phyloP scores from a whole-genome alignment of 2,113 vertebrate genomes.

The Solea senegalensis region DNA sequence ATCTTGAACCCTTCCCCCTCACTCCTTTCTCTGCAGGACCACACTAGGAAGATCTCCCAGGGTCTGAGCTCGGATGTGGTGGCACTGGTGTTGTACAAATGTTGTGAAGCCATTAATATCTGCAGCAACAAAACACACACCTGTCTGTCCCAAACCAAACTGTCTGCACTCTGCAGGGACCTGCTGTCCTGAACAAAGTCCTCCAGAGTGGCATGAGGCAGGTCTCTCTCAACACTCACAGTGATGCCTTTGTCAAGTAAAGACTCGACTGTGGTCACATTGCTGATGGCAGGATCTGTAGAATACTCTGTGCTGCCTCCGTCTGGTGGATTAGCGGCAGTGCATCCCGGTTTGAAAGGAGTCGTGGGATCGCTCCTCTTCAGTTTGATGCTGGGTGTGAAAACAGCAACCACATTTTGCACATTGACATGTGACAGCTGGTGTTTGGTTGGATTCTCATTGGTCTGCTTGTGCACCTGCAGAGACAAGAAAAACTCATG shows the following conservation, averaged over 20 bases:
- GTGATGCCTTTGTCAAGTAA: conserved; percentile 51
- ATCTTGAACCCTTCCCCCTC: not conserved
- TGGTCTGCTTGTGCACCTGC: conserved; percentile 58
- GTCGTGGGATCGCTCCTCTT: not conserved
- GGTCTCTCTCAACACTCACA: conserved; percentile 73
- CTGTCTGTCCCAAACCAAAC: conserved; percentile 72
- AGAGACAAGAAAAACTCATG: conserved; percentile 14
- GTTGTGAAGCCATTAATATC: conserved; percentile 78
- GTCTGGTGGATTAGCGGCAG: conserved; percentile 13
- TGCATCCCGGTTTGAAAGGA: conserved; percentile 10
- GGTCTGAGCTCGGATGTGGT: conserved; percentile 68
- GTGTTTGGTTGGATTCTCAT: conserved; percentile 30
- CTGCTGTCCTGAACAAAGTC: conserved; percentile 72
- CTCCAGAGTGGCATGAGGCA: conserved; percentile 80
- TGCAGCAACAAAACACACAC: conserved; percentile 84
- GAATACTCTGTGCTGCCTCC: conserved; percentile 42
- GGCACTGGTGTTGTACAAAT: conserved; percentile 55
- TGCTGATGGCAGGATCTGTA: not conserved
- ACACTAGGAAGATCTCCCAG: conserved; percentile 77
- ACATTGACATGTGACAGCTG: conserved; percentile 75
- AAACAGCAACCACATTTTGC: conserved; percentile 69
- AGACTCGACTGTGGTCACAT: conserved; percentile 37
- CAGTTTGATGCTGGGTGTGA: conserved; percentile 38
- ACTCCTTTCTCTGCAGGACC: conserved; percentile 1
- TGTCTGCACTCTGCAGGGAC: conserved; percentile 46